Conservation (phyloP, 2,888 invertebrate species). For the Phortica magna region DNA sequence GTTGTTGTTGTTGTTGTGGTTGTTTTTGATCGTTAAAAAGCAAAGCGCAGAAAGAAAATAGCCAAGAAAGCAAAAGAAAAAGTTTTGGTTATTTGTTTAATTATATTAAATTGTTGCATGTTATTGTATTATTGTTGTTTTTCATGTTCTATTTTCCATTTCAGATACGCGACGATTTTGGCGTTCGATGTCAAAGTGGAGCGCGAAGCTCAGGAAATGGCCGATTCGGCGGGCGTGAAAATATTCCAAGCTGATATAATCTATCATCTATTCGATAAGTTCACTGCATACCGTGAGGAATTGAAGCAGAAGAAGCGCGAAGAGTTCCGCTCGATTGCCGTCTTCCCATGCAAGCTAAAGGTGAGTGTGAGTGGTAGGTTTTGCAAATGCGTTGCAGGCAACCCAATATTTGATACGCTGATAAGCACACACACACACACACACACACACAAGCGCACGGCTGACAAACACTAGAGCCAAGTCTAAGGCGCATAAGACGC, state of each 20-base stretch:
- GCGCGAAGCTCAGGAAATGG: conserved; percentile 97
- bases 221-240: conserved; percentile 94
- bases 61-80: not conserved
- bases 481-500: too few species aligned
- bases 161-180: conserved; percentile 95
- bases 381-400: not conserved
- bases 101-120: conserved; percentile 34
- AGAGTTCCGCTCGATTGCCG: conserved; percentile 97
- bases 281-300: conserved; percentile 94
- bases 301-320: conserved; percentile 93
- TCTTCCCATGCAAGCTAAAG: conserved; percentile 98
- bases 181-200: conserved; percentile 99
- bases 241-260: conserved; percentile 99
- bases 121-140: conserved; percentile 38
- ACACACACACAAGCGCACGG: not conserved
- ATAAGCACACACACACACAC: conserved; percentile 25
- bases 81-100: not conserved
- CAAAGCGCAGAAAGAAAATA: not conserved
- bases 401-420: conserved; percentile 21
- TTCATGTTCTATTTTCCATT: conserved; percentile 52
- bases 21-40: conserved; percentile 33
- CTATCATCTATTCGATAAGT: conserved; percentile 99
- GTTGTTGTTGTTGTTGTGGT: too few species aligned
- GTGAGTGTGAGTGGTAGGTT: conserved; percentile 77
- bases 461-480: not conserved